Evolutionary conservation across 2,888 invertebrate genomes (phyloP).

Genomic region (Linnaemya tessellans): DNA sequence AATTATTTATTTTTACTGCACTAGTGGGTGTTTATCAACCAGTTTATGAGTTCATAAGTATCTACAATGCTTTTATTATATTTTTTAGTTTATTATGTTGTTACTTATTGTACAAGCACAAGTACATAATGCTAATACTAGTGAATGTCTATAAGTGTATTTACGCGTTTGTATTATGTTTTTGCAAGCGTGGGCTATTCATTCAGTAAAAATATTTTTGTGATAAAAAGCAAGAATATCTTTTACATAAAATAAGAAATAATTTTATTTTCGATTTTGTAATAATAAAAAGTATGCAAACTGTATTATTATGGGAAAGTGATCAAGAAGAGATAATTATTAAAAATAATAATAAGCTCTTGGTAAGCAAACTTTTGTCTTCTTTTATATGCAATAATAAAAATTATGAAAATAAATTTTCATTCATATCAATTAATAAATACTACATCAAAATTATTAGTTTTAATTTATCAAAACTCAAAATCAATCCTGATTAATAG

Average conservation of each 20-base stretch:
- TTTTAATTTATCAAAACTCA: too few relatives aligned
- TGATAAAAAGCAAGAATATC: slow-evolving; percentile 19
- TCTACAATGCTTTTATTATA: slow-evolving; percentile 38
- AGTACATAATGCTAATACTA: not conserved
- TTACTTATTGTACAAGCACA: not conserved
- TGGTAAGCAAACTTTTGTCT: too few relatives aligned
- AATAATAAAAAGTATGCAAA: slow-evolving; percentile 35
- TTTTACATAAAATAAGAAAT: not conserved
- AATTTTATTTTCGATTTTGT: slow-evolving; percentile 1
- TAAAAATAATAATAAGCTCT: too few relatives aligned
- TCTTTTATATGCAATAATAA: too few relatives aligned
- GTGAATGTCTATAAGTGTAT: not conserved
- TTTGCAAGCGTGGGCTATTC: slow-evolving; percentile 27
- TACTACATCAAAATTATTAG: too few relatives aligned
- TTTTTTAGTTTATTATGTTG: slow-evolving; percentile 34
- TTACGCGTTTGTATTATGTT: not conserved
- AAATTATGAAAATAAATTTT: too few relatives aligned
- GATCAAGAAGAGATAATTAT: too few relatives aligned
- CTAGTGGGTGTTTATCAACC: slow-evolving; percentile 65
- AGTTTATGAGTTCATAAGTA: slow-evolving; percentile 60
- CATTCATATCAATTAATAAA: too few relatives aligned
- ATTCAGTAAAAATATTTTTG: slow-evolving; percentile 19
- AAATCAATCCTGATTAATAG: too few relatives aligned
- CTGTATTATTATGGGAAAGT: not conserved
- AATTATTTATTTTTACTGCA: not conserved